Evolutionary conservation across 2,888 invertebrate genomes (phyloP), one percentile per base, ranked within the genome.

Genomic region (Drosophila pseudotakahashii): DNA sequence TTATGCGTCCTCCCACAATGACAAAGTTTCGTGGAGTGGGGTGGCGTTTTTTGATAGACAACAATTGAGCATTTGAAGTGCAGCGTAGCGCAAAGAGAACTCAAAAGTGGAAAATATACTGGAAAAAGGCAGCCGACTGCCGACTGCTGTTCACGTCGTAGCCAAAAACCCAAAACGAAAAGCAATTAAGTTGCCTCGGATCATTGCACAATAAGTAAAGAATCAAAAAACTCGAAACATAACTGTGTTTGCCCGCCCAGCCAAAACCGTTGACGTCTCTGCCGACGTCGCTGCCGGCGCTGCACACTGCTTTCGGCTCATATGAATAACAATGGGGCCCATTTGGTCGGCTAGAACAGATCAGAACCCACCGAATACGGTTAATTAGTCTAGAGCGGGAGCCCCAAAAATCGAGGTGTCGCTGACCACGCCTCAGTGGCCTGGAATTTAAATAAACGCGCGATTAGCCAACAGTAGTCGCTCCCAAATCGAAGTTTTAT

Each of bases 181-280:
- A 87, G 80, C 78, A 84, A 85, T 88, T 87, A 88, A 88, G 76
- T 82, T 77, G 89, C 77, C 76, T 79, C 83, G 87, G 81, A 80
- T 88, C 88, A 88, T 88, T 88, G 89, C 89, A 83, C 89, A 83
- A 83, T 79, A 78, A 81, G 81, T 60, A 80, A 88, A 88, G 86
- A 83, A 86, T 83, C 81, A 76, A 79, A 73, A 74, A 71, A 67
- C 59, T 48, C 48, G 73, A 80, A 79, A 83, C 86, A 85, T 82
- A 82, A 82, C 81, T 82, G 84, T 84, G 81, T 81, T 81, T 84
- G 81, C 79, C 79, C 77, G 84, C 55, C 84, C 81, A 82, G 73
- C 78, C 83, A 83, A 78, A 77, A 75, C 83, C 47, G 64, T 60
- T 41, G 54, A 45, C 69, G 47, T 5, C 16, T 39, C 37, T 39